Base-by-base conservation (phyloP, 2,797 vertebrate species). In the Urophycis tenuis region DNA sequence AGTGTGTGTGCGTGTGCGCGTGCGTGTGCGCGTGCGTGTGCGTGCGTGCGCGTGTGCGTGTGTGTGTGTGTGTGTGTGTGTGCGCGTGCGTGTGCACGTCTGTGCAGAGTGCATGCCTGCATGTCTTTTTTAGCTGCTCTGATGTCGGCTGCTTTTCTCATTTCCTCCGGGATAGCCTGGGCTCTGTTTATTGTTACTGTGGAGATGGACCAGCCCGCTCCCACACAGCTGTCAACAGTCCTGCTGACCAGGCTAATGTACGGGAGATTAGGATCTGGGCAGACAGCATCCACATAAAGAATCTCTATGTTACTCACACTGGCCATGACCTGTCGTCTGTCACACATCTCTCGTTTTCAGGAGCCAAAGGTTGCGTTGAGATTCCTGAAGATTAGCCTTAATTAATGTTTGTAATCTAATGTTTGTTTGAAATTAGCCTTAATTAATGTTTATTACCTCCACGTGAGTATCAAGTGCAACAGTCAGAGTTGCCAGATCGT, bases 181-280 rank as follows among this genome's bases (percentile, higher is more conserved):
- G 74, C 80, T 86, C 75, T 91, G 86, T 91, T 91, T 88, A 82
- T 91, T 88, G 87, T 89, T 85, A 81, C 86, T 83, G 84, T 85
- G 78, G 81, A 80, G 88, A 92, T 88, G 88, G 85, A 82, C 53
- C 80, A 84, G 78, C 76, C 15, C 39, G 71, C 85, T 86, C 85
- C 86, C 81, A 85, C 84, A 78, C 78, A 79, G 78, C 80, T 77
- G 73, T 35, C 22, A 76, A 49, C 77, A 69, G 19, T 72, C 77
- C 32, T n/a, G 64, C 73, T 60, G 34, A 69, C 36, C 0, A 10
- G 33, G 73, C 60, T 67, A 78, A 49, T 76, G 41, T 32, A 33
- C 75, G 32, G 15, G 29, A 32, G 22, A 72, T 71, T 33, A 35
- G 31, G 71, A 64, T 60, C 9, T 60, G 25, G 7, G 22, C 3